phyloP scores from a whole-genome alignment of 2,113 vertebrate species.

The Cinclus cinclus region DNA sequence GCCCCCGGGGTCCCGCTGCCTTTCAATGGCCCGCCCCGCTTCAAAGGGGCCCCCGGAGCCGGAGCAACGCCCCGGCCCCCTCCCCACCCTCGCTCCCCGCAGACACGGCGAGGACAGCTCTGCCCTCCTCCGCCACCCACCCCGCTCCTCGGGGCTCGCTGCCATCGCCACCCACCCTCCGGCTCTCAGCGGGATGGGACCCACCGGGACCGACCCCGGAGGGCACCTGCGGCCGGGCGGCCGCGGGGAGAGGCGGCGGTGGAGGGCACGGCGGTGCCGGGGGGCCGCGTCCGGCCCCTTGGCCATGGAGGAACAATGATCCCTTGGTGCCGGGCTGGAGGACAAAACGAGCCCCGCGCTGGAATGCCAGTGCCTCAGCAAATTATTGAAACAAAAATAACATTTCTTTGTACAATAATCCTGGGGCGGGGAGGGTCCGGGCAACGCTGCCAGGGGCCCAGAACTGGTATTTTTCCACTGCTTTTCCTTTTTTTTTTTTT shows the following conservation, averaged over 20 bases:
- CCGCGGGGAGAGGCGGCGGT: not conserved
- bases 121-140: not conserved
- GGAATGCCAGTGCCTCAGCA: slow-evolving; percentile 58
- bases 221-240: slow-evolving; percentile 9
- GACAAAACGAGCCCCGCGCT: not conserved
- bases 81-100: slow-evolving; percentile 17
- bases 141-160: not conserved
- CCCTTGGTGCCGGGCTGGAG: slow-evolving; percentile 6
- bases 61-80: slow-evolving; percentile 24
- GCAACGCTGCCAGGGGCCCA: slow-evolving; percentile 27
- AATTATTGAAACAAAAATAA: slow-evolving; percentile 47
- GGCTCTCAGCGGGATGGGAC: not conserved
- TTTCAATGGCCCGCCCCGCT: slow-evolving; percentile 22
- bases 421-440: slow-evolving; percentile 29
- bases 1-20: not conserved
- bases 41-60: slow-evolving; percentile 28
- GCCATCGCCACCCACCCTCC: not conserved
- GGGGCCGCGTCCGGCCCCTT: not conserved
- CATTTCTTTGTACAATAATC: slow-evolving; percentile 58
- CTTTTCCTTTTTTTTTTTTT: not conserved
- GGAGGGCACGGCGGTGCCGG: not conserved
- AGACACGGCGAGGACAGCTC: slow-evolving; percentile 14
- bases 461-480: slow-evolving; percentile 54
- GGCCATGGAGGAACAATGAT: not conserved
- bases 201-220: not conserved